Percentiles rank a stretch among this genome's conserved stretches.
Evolutionary conservation across 2,797 vertebrate genomes (phyloP).

Genomic region (Peromyscus aztecus): DNA sequence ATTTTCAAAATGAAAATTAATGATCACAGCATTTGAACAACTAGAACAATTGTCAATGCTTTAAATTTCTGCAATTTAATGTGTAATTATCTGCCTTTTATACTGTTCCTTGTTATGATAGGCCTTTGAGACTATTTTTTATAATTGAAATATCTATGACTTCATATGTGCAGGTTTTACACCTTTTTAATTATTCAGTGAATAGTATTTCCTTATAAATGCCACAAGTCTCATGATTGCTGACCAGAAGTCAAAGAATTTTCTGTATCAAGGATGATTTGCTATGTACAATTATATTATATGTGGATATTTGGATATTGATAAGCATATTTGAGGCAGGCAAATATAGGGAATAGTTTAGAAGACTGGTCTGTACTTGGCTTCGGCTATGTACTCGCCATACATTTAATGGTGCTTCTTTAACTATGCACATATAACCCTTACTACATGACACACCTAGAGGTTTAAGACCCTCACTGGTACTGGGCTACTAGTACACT

Average conservation of each 20-base stretch:
- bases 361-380: neutral
- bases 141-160: conserved; percentile 12
- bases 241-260: neutral
- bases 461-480: too few species aligned
- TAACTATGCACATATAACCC: neutral
- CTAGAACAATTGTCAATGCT: conserved; percentile 26
- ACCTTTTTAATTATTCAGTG: neutral
- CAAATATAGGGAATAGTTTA: neutral
- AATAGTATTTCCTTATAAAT: conserved; percentile 42
- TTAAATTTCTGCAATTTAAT: conserved; percentile 58
- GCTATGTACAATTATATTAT: neutral
- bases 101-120: neutral
- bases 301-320: neutral
- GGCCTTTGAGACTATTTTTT: conserved; percentile 24
- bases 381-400: neutral
- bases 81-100: conserved; percentile 40
- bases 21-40: conserved; percentile 1
- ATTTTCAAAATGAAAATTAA: conserved; percentile 36
- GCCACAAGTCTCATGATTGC: neutral
- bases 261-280: conserved; percentile 26
- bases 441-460: neutral
- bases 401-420: neutral
- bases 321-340: neutral
- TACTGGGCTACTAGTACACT: neutral
- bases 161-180: neutral